These are phyloP conservation scores for Callyntrura guangdongensis DNA, from an alignment of 2,888 invertebrate genomes.

Conservation along the genomic window DNA sequence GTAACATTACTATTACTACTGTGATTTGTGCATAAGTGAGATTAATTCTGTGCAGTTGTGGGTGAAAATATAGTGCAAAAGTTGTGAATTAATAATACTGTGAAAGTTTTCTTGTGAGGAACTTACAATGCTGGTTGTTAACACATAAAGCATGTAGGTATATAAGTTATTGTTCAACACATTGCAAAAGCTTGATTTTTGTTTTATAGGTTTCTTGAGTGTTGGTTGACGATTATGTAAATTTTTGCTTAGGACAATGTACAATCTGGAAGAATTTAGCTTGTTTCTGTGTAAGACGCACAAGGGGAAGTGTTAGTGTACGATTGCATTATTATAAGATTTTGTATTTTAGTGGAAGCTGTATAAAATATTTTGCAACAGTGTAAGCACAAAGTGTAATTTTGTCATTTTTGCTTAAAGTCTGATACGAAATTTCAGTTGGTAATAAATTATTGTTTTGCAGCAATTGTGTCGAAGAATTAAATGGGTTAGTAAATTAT, in stretches of 20 bases:
- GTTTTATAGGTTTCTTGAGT: background rate
- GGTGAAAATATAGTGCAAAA: background rate
- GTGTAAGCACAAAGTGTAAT: constrained; percentile 45
- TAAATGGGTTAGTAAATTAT: constrained; percentile 12
- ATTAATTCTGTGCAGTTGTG: background rate
- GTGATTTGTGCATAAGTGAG: constrained; percentile 8
- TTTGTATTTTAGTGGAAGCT: background rate
- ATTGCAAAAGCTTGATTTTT: background rate
- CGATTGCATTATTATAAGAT: constrained; percentile 18
- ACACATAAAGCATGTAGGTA: background rate
- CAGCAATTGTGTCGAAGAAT: background rate
- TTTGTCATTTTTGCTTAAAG: background rate
- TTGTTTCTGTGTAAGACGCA: background rate
- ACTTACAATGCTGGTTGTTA: background rate
- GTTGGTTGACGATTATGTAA: background rate
- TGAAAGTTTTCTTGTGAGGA: background rate
- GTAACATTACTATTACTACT: background rate
- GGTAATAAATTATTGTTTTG: background rate
- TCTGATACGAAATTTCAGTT: background rate
- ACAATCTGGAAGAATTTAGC: background rate
- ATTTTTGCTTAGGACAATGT: background rate
- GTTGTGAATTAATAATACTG: background rate
- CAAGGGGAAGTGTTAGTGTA: constrained; percentile 22
- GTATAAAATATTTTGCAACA: constrained; percentile 11
- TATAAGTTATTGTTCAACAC: background rate